Base-by-base conservation (phyloP, 2,113 vertebrate species). In the Pleuronectes platessa region DNA sequence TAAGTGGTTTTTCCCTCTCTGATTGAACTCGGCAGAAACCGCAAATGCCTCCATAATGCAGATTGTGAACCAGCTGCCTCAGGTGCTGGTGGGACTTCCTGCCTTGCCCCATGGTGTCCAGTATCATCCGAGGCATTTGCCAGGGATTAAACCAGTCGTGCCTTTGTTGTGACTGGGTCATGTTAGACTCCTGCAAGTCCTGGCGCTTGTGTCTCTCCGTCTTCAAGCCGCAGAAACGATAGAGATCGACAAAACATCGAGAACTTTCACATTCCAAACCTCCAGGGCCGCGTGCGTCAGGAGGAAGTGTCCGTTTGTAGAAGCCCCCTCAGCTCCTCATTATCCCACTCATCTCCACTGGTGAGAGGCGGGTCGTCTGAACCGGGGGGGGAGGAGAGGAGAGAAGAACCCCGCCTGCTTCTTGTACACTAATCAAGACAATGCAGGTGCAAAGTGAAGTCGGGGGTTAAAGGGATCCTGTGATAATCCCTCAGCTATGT, bases 401-500 rank as follows among this genome's bases (percentile, higher is more conserved):
- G 31, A 7, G 31, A 31, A 31, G 31, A 31, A 31, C 5, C 3
- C 74, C n/a, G 58, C 71, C 27, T 21, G 15, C 60, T 83, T 78
- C 14, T n/a, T 69, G 62, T 71, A 26, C 40, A 10, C 74, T 70
- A 85, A 81, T 17, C 89, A 89, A 84, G 87, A 89, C 72, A 42
- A 70, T 83, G 81, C 88, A 89, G 88, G 80, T 90, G 89, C 62
- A 60, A 3, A 68, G 65, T 23, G 4, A 78, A 72, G 62, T 45
- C 53, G 54, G 65, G 65, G 23, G 56, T 69, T 71, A 31, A 40
- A 55, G 5, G 86, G 85, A 81, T 77, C 70, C 68, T 75, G 78
- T 82, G 82, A 89, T 91, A 83, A 93, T 90, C 86, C 76, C 77
- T 74, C 86, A 89, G 78, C 79, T 91, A 92, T 92, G 89, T 79